Conservation (phyloP, 2,113 vertebrate genomes). For the Phylloscopus trochilus region DNA sequence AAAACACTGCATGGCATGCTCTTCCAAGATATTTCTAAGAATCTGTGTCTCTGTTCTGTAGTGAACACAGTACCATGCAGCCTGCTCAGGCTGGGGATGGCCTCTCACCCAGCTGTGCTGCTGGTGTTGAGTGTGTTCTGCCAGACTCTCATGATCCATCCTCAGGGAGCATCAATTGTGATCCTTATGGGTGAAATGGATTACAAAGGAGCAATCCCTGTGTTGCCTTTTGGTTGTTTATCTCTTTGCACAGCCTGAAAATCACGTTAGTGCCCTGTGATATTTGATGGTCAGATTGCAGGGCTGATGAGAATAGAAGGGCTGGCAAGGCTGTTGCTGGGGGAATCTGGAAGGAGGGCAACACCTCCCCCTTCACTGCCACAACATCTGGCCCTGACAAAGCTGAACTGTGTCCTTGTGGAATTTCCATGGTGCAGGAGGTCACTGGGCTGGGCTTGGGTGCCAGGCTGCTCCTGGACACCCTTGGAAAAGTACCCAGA, state of each 20-base stretch:
- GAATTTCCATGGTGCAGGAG: neutral
- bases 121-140: neutral
- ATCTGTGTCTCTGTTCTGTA: neutral
- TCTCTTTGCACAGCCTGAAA: neutral
- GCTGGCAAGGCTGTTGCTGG: neutral
- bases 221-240: neutral
- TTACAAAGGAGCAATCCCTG: neutral
- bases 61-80: neutral
- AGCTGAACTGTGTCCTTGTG: neutral
- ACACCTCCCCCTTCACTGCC: neutral
- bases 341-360: neutral
- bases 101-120: neutral
- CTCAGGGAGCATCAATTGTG: neutral
- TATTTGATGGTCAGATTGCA: neutral
- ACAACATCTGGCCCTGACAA: neutral
- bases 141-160: neutral
- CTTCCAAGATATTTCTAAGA: neutral
- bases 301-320: neutral
- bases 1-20: neutral
- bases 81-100: neutral
- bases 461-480: neutral
- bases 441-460: neutral
- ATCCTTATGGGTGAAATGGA: neutral
- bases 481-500: neutral
- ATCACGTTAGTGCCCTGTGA: neutral